Evolutionary conservation across 2,797 vertebrate species (phyloP), one percentile per base, ranked within the genome.

Genomic region (Oreochromis mossambicus): DNA sequence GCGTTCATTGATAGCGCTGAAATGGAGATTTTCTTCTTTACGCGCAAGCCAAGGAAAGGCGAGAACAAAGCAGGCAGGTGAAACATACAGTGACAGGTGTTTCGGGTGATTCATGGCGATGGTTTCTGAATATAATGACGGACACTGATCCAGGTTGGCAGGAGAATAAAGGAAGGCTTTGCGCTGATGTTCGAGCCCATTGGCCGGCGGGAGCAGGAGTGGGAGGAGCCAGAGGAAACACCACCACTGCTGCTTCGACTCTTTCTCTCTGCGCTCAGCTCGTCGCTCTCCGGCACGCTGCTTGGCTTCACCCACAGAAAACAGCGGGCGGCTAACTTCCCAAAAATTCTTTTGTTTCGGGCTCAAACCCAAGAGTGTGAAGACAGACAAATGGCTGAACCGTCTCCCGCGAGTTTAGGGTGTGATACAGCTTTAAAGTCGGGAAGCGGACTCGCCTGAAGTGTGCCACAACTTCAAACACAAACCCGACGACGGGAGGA

Each of bases 361-460:
- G 21, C 78, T 55, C 5, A 77, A 81, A 66, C 41, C 24, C 19
- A 4, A 8, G 43, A 66, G 29, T 77, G 50, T 3, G 9, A 70
- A 5, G n/a, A 75, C n/a, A 9, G 34, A 88, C 92, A 79, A 34
- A 96, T 95, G 95, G 93, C 88, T 76, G 83, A 5, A 8, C 54
- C 14, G 3, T 63, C 34, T 21, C 41, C n/a, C 2, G 3, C 6
- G 52, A 50, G 36, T 36, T 70, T n/a, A 12, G 46, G 83, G 84
- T 36, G 11, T 7, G 68, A 48, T 26, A 14, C 8, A 3, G 21
- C 15, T 75, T 68, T 83, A 17, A 88, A 80, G 38, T 34, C 85
- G 21, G 80, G 68, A 10, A 51, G 66, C 70, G 84, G 81, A 32
- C 88, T 87, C 21, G 68, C 83, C 8, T 90, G 54, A 90, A 84